phyloP scores from a whole-genome alignment of 2,113 vertebrate genomes.

The Lampris incognitus region DNA sequence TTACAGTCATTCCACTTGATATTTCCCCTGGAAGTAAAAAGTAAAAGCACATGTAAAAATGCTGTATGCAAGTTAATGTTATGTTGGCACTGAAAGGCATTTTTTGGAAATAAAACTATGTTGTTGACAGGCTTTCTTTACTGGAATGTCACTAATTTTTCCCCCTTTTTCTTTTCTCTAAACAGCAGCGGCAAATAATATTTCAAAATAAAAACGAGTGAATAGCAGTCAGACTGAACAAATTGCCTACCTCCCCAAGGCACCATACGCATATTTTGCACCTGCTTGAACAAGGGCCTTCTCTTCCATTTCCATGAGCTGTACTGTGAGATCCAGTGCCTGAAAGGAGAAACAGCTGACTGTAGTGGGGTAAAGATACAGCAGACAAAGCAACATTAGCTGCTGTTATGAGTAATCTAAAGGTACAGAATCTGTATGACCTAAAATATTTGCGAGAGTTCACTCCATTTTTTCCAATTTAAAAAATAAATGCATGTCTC shows the following conservation, averaged over 20 bases:
- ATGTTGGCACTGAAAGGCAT: too few species aligned
- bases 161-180: background rate
- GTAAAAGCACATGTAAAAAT: too few species aligned
- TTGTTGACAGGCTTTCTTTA: too few species aligned
- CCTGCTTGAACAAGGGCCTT: conserved; percentile 86
- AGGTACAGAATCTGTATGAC: background rate
- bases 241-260: conserved; percentile 86
- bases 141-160: background rate
- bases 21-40: too few species aligned
- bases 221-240: background rate
- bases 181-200: background rate
- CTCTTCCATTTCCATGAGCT: conserved; percentile 91
- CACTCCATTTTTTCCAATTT: background rate
- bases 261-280: conserved; percentile 92
- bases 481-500: background rate
- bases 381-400: background rate
- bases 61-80: too few species aligned
- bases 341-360: conserved; percentile 55
- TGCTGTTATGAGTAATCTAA: background rate
- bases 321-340: conserved; percentile 92
- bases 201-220: background rate
- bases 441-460: background rate
- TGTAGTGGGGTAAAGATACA: background rate
- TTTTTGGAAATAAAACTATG: too few species aligned
- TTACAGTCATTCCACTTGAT: too few species aligned